phyloP scores from a whole-genome alignment of 2,888 invertebrate genomes.

The Patella ulyssiponensis region DNA sequence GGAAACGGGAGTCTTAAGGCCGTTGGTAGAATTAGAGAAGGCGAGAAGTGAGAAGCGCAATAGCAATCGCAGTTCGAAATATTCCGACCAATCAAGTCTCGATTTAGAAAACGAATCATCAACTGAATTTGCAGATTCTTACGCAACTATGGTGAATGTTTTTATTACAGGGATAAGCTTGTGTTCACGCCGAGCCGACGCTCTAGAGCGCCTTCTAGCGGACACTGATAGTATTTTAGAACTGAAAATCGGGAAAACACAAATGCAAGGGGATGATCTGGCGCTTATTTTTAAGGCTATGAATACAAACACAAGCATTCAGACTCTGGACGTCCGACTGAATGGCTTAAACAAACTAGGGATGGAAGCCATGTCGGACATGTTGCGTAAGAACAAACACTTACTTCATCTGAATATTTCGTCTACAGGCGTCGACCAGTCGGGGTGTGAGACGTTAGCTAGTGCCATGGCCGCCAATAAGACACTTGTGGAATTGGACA shows the following conservation, averaged over 20 bases:
- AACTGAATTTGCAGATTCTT: constrained; percentile 40
- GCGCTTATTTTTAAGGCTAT: constrained; percentile 51
- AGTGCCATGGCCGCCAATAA: constrained; percentile 52
- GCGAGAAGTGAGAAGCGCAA: constrained; percentile 49
- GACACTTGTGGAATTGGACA: constrained; percentile 62
- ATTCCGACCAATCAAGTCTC: constrained; percentile 51
- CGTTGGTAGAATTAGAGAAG: constrained; percentile 62
- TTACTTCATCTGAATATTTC: constrained; percentile 63
- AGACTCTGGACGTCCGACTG: constrained; percentile 63
- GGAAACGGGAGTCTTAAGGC: constrained; percentile 57
- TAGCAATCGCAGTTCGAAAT: constrained; percentile 51
- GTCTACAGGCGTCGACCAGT: constrained; percentile 60
- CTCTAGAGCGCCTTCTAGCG: constrained; percentile 54
- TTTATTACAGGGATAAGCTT: constrained; percentile 64
- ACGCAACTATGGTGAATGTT: constrained; percentile 65
- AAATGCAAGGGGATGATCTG: constrained; percentile 58
- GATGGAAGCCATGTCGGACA: constrained; percentile 54
- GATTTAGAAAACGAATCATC: background rate
- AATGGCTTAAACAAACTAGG: constrained; percentile 63
- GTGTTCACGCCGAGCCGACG: constrained; percentile 50
- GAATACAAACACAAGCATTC: constrained; percentile 49
- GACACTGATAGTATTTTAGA: constrained; percentile 63
- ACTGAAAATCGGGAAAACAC: constrained; percentile 65
- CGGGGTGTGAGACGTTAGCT: constrained; percentile 55
- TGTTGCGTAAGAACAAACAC: constrained; percentile 52